Conservation (phyloP, 2,888 invertebrate species). For the Neria commutata region DNA sequence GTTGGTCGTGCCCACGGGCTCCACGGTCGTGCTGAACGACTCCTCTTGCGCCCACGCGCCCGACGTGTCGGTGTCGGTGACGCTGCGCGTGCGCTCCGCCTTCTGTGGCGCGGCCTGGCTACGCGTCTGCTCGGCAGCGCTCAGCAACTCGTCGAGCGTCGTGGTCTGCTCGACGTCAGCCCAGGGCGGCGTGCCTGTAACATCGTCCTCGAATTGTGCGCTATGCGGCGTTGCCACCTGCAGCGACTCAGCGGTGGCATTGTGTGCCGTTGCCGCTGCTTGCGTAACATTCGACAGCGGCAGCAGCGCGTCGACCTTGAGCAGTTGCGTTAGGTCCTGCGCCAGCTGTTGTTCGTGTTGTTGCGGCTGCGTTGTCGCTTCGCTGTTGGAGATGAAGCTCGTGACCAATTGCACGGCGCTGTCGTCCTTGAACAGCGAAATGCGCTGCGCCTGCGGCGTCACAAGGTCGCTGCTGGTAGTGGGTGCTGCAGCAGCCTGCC, state of each 20-base stretch:
- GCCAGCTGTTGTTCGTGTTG: slow-evolving; percentile 16
- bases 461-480: neutral
- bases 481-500: slow-evolving; percentile 14
- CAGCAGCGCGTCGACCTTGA: slow-evolving; percentile 50
- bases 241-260: slow-evolving; percentile 6
- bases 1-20: slow-evolving; percentile 14
- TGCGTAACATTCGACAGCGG: slow-evolving; percentile 32
- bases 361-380: slow-evolving; percentile 16
- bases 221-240: slow-evolving; percentile 11
- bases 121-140: slow-evolving; percentile 28
- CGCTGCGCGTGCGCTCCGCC: slow-evolving; percentile 26
- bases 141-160: slow-evolving; percentile 25
- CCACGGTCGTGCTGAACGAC: slow-evolving; percentile 18
- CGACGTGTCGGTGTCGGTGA: slow-evolving; percentile 8
- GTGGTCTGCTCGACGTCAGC: slow-evolving; percentile 31
- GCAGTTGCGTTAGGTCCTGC: slow-evolving; percentile 40
- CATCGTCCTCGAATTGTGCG: slow-evolving; percentile 13
- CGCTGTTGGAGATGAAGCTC: slow-evolving; percentile 31
- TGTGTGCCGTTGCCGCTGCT: slow-evolving; percentile 4
- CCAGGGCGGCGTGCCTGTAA: slow-evolving; percentile 21
- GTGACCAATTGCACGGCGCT: slow-evolving; percentile 42
- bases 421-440: slow-evolving; percentile 32
- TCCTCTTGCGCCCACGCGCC: slow-evolving; percentile 10
- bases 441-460: neutral
- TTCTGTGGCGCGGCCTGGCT: slow-evolving; percentile 7